A percentile compares a stretch with the other conserved stretches of the same genome.
phyloP scores from a whole-genome alignment of 2,888 invertebrate genomes.

The Nemotelus pantherinus region DNA sequence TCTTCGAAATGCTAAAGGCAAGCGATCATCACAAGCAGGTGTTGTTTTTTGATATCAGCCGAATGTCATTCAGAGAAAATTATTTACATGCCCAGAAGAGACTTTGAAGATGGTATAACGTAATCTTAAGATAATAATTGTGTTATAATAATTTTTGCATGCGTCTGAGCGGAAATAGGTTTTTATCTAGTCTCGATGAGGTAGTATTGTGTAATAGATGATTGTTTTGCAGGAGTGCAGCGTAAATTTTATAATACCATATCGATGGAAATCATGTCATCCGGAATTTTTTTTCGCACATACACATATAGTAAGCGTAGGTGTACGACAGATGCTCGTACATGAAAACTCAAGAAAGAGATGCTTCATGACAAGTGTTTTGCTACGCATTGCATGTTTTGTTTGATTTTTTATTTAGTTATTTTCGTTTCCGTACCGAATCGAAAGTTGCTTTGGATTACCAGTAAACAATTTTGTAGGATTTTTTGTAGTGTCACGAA shows the following conservation, averaged over 20 bases:
- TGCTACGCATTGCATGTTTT: no score
- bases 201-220: conserved; percentile 12
- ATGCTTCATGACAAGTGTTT: no score
- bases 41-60: conserved; percentile 36
- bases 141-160: conserved; percentile 17
- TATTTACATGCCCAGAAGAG: conserved; percentile 26
- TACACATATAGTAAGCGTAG: no score
- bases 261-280: neutral
- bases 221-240: no score
- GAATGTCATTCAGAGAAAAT: conserved; percentile 25
- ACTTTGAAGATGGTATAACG: conserved; percentile 16
- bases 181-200: conserved; percentile 2
- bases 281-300: no score
- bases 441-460: no score
- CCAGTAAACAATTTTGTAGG: no score
- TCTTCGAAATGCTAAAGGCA: conserved; percentile 36
- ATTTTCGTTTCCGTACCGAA: no score
- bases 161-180: conserved; percentile 34
- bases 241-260: neutral
- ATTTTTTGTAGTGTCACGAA: no score
- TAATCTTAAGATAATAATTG: conserved; percentile 40
- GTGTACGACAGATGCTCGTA: no score
- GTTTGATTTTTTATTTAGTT: no score
- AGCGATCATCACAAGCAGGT: conserved; percentile 29
- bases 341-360: no score